A percentile compares a stretch with the other conserved stretches of the same genome.
phyloP scores from a whole-genome alignment of 2,113 vertebrate genomes.

The Tenebrosternarchus preto region DNA sequence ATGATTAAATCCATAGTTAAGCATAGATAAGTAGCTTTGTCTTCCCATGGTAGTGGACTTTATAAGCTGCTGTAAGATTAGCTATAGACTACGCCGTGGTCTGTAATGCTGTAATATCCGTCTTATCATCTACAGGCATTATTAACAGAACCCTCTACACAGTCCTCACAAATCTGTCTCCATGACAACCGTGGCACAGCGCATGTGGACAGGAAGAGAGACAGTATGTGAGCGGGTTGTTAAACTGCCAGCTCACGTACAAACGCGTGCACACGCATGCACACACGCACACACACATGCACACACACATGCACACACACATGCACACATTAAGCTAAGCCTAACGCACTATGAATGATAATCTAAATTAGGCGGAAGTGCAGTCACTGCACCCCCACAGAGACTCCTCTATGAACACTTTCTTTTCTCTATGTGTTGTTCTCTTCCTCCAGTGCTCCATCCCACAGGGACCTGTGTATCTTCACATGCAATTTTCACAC shows the following conservation, averaged over 20 bases:
- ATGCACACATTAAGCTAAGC: conserved; percentile 12
- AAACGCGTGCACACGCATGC: conserved; percentile 46
- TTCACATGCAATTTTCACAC: no score
- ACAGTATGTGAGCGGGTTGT: conserved; percentile 73
- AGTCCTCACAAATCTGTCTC: conserved; percentile 80
- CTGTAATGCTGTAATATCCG: no score
- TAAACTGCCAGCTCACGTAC: conserved; percentile 60
- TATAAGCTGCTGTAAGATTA: no score
- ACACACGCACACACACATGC: conserved; percentile 45
- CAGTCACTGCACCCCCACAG: no score
- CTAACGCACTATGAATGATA: background rate
- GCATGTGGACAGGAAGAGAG: conserved; percentile 70
- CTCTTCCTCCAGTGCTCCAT: no score
- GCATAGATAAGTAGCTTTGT: no score
- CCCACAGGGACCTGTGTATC: no score
- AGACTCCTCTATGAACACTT: no score
- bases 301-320: conserved; percentile 41
- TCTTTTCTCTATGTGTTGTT: no score
- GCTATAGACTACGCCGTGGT: no score
- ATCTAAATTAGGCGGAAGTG: background rate
- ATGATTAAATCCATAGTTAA: no score
- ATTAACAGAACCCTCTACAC: conserved; percentile 57
- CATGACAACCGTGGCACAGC: conserved; percentile 86
- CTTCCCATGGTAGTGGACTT: no score
- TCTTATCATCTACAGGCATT: conserved; percentile 36